Conservation (phyloP, 2,797 vertebrate species). For the Argyrosomus regius region DNA sequence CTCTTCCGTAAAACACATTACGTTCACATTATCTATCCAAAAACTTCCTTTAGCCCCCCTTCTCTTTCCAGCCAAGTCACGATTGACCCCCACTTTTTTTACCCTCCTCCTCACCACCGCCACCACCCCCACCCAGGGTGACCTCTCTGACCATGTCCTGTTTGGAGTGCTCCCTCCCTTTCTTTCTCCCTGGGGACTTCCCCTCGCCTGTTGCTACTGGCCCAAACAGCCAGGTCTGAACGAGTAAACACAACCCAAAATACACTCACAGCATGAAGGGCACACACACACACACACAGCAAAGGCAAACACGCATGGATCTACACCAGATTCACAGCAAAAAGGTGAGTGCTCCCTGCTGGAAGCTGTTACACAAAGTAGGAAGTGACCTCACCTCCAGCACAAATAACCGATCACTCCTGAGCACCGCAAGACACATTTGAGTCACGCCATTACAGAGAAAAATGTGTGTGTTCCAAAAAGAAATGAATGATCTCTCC, state of each 20-base stretch:
- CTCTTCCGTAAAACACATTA: not conserved
- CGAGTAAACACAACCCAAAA: slow-evolving; percentile 67
- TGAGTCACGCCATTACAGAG: slow-evolving; percentile 17
- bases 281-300: slow-evolving; percentile 14
- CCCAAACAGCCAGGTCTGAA: slow-evolving; percentile 56
- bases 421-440: slow-evolving; percentile 29
- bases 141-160: slow-evolving; percentile 64
- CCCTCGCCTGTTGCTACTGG: slow-evolving; percentile 75
- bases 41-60: not conserved
- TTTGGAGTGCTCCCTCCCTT: slow-evolving; percentile 48
- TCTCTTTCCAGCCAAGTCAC: slow-evolving; percentile 41
- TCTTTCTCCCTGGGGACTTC: slow-evolving; percentile 69
- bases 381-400: slow-evolving; percentile 71
- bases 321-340: slow-evolving; percentile 39
- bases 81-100: slow-evolving; percentile 21
- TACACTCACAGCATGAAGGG: slow-evolving; percentile 67
- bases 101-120: slow-evolving; percentile 3
- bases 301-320: slow-evolving; percentile 31
- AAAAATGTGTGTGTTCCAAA: slow-evolving; percentile 3
- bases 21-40: slow-evolving; percentile 7
- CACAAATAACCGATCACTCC: slow-evolving; percentile 38
- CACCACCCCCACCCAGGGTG: slow-evolving; percentile 22
- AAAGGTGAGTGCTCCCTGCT: slow-evolving; percentile 46
- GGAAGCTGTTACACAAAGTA: slow-evolving; percentile 55
- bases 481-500: not conserved